Evolutionary conservation across 1,140 invertebrate genomes (phyloP).

Genomic region (Campoletis sonorensis): DNA sequence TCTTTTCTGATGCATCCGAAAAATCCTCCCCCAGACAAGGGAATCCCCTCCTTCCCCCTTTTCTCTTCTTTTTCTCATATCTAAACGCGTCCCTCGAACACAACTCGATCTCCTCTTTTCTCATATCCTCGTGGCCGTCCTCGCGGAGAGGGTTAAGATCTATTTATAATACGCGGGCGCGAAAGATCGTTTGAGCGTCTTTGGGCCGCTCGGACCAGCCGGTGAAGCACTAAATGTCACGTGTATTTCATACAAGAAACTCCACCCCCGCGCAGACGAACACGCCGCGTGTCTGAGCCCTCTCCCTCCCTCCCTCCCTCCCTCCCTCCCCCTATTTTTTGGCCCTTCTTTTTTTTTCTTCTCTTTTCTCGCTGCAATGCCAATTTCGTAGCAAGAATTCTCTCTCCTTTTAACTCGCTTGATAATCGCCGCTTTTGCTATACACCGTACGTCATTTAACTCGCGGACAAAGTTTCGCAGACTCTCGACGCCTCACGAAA

Average conservation of each 20-base stretch:
- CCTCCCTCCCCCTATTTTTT: background rate
- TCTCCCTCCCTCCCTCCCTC: constrained; percentile 47
- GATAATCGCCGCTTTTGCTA: constrained; percentile 51
- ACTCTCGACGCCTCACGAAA: constrained; percentile 22
- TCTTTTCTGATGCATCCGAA: constrained; percentile 9
- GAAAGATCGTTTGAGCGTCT: constrained; percentile 62
- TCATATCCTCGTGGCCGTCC: constrained; percentile 19
- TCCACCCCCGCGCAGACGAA: constrained; percentile 71
- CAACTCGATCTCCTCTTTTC: constrained; percentile 38
- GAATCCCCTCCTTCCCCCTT: background rate
- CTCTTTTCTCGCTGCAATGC: constrained; percentile 48
- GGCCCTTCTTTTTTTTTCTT: constrained; percentile 34
- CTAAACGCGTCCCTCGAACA: background rate
- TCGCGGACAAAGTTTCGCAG: constrained; percentile 49
- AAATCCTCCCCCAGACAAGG: background rate
- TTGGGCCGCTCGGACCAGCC: constrained; percentile 64
- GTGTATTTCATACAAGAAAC: constrained; percentile 76
- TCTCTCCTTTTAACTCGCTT: constrained; percentile 48
- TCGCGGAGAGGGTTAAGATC: constrained; percentile 62
- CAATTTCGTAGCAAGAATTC: constrained; percentile 48
- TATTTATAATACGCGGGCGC: constrained; percentile 72
- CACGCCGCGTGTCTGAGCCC: constrained; percentile 27
- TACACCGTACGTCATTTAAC: background rate
- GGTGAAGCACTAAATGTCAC: constrained; percentile 76
- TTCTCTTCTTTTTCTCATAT: background rate